Conservation (phyloP, 2,113 vertebrate genomes). For the Eidolon helvum region DNA sequence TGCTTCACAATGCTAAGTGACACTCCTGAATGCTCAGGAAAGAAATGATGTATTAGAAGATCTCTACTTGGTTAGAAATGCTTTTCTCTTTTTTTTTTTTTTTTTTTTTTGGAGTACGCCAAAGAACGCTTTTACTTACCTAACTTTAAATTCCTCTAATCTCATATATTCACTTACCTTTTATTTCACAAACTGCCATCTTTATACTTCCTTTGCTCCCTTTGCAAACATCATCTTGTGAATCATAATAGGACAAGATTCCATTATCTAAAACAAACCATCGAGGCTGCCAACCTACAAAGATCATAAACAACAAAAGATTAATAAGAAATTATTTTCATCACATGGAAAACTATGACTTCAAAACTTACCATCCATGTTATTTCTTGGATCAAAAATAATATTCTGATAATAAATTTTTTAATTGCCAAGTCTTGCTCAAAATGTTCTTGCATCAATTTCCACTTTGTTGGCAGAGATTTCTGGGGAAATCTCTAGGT, state of each 20-base stretch:
- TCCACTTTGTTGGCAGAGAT: not conserved
- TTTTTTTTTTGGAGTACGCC: not conserved
- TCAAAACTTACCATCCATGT: not conserved
- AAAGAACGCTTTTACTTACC: not conserved
- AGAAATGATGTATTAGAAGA: not conserved
- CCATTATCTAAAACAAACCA: conserved; percentile 92
- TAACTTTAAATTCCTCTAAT: conserved; percentile 45
- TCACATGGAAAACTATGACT: not conserved
- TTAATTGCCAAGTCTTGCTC: not conserved
- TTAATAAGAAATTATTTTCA: not conserved
- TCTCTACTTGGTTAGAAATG: not conserved
- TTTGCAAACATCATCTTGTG: conserved; percentile 91
- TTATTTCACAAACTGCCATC: conserved; percentile 92
- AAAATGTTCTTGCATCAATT: not conserved
- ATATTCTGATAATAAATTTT: not conserved
- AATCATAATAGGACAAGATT: conserved; percentile 91
- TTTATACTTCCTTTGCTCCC: conserved; percentile 93
- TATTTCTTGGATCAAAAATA: conserved; percentile 20
- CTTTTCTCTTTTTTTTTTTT: not conserved
- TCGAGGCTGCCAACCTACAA: conserved; percentile 89
- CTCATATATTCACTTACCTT: conserved; percentile 82
- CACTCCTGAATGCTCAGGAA: not conserved
- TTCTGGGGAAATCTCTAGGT: not conserved
- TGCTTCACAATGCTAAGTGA: not conserved
- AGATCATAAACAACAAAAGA: conserved; percentile 57